These are phyloP conservation scores for Scaptomyza parva DNA, from an alignment of 2,888 invertebrate species.

Conservation along the genomic window DNA sequence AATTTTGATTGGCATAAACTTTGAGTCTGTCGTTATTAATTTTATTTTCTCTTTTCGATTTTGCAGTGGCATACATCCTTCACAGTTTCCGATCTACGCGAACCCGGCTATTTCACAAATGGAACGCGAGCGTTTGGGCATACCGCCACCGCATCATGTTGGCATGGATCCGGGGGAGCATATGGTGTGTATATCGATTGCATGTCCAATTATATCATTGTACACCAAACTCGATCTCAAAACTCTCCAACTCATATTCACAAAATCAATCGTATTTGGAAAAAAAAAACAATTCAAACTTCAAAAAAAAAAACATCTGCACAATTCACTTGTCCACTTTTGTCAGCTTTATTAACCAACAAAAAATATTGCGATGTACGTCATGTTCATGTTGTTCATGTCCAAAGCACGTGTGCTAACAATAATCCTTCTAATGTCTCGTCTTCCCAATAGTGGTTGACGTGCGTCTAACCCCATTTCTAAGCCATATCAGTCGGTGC, in stretches of 20 bases:
- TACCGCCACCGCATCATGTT: constrained; percentile 87
- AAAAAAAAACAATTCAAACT: constrained; percentile 47
- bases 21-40: background rate
- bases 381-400: constrained; percentile 58
- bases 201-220: constrained; percentile 49
- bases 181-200: constrained; percentile 87
- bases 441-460: constrained; percentile 33
- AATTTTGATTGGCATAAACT: background rate
- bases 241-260: constrained; percentile 81
- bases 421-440: constrained; percentile 13
- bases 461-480: constrained; percentile 41
- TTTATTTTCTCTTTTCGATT: background rate
- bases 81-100: constrained; percentile 88
- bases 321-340: constrained; percentile 53
- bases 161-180: constrained; percentile 93
- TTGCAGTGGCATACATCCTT: constrained; percentile 87
- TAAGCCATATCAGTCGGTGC: constrained; percentile 54
- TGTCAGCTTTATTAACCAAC: constrained; percentile 52
- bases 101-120: constrained; percentile 92
- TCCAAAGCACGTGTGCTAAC: constrained; percentile 60
- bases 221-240: constrained; percentile 40
- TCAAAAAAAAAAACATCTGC: constrained; percentile 47
- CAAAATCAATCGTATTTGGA: constrained; percentile 85
- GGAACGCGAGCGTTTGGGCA: constrained; percentile 95
- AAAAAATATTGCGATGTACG: constrained; percentile 7